Evolutionary conservation across 2,797 vertebrate genomes (phyloP).

Genomic region (Mus spretus): DNA sequence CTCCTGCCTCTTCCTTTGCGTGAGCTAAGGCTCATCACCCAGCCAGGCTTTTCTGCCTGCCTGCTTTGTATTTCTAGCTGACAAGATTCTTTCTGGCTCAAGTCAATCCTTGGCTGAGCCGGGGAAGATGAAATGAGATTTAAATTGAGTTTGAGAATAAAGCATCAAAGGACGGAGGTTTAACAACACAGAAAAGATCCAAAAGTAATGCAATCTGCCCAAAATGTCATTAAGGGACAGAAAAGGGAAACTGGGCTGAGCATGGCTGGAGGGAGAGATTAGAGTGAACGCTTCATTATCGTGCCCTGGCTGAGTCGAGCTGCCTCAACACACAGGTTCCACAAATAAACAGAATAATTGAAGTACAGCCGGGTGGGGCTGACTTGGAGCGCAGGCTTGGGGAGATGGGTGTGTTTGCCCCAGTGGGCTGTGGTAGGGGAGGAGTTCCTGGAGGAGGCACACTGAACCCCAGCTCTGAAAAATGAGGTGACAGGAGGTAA

Average conservation of each 20-base stretch:
- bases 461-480: neutral
- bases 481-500: neutral
- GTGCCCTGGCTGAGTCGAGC: constrained; percentile 3
- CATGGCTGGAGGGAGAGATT: constrained; percentile 62
- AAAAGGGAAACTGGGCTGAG: constrained; percentile 59
- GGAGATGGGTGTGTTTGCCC: neutral
- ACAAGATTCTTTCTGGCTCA: neutral
- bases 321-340: constrained; percentile 13
- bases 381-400: neutral
- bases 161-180: constrained; percentile 66
- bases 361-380: neutral
- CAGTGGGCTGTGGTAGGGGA: neutral
- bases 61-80: constrained; percentile 56
- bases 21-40: neutral
- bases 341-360: constrained; percentile 65
- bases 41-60: neutral
- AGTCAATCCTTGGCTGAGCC: constrained; percentile 52
- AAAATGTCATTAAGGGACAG: constrained; percentile 61
- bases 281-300: constrained; percentile 49
- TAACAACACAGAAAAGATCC: constrained; percentile 76
- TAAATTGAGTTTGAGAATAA: constrained; percentile 78
- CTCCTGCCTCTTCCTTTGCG: neutral
- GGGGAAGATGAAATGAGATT: constrained; percentile 72
- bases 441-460: neutral
- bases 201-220: constrained; percentile 70